Evolutionary conservation across 64 coral and sea anemone species (phyloP), one percentile per base, ranked within the genome.

Genomic region (Anthopleura sola): DNA sequence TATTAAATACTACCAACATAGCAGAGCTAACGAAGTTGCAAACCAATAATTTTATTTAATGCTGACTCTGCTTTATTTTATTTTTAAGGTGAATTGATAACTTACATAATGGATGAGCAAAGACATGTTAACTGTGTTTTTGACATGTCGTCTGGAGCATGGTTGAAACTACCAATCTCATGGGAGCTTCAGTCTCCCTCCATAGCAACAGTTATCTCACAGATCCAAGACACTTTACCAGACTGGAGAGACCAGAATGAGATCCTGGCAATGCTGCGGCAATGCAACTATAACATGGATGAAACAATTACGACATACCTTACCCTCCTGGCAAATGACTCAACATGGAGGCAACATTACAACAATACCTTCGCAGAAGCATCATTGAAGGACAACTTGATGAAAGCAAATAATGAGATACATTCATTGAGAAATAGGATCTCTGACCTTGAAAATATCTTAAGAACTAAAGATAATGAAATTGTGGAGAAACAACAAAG

Each of bases 61-160:
- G 40, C 40, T 68, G 37, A 90, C 33, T 75, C 9, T 79, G 32
- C 39, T 32, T 54, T 34, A 18, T 53, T 75, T 16, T 19, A 8
- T 34, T 62, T 84, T 78, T 75, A 37, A 97, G 94, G 94, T 69
- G 55, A 86, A 7, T 55, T 97, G 69, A 92, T 16, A 58, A 93
- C 94, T 15, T 97, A 92, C 87, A 92, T 97, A 64, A 86, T 93
- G 86, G 87, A 97, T 75, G 80, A 84, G 55, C 91, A 97, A 68
- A 49, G 84, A 11, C 86, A 92, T 69, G 90, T 93, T 32, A 83
- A 88, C 21, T 57, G 38, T 76, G 84, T 97, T 18, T 97, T 93
- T 78, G 94, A 97, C 24, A 17, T 84, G 33, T 51, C 83, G 17
- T 90, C 90, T 55, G 94, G 94, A 17, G 81, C 90, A 9, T 97